Evolutionary conservation across 2,113 vertebrate genomes (phyloP), one percentile per base, ranked within the genome.

Genomic region (Brachyhypopomus occidentalis): DNA sequence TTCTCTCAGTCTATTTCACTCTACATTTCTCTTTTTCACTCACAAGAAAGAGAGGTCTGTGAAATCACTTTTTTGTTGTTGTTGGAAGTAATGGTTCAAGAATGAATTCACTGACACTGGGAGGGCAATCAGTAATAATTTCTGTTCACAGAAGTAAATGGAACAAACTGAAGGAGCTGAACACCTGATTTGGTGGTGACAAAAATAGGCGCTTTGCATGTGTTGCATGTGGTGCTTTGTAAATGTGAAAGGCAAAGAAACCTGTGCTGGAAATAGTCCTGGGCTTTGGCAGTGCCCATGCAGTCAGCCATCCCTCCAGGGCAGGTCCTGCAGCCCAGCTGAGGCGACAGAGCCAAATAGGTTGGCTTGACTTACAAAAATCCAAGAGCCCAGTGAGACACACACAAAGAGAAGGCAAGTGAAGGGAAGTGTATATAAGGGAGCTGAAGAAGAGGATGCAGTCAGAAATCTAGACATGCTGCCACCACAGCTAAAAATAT

Each of bases 401-500:
- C 17, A 38, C 58, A 0, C 62, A 38, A 14, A 81, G 45, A 52
- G 45, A 52, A 11, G 45, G 45, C 30, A 30, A 64, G 56, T 59
- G 25, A 30, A 80, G 41, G 70, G 74, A 80, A 80, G 20, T 66
- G 45, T 36, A 41, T 56, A 17, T 80, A 71, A 52, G 34, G 59
- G 30, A 17, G n/a, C 59, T 64, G 20, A 52, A 64, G 27, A 3
- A 73, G 45, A 72, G 11, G 17, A 48, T 38, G 78, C 59, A 80
- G 78, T 73, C 60, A 74, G 41, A 74, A 66, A 27, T 66, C 34
- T 22, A 59, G 78, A 45, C 58, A 60, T 72, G 56, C 67, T 38
- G 72, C 64, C 41, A 64, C 45, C 60, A 20, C 22, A 58, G 27
- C 78, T 81, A 75, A 75, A 75, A 81, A 75, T 81, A 81, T 22